Evolutionary conservation across 2,797 vertebrate species (phyloP).

Genomic region (Argyrosomus regius): DNA sequence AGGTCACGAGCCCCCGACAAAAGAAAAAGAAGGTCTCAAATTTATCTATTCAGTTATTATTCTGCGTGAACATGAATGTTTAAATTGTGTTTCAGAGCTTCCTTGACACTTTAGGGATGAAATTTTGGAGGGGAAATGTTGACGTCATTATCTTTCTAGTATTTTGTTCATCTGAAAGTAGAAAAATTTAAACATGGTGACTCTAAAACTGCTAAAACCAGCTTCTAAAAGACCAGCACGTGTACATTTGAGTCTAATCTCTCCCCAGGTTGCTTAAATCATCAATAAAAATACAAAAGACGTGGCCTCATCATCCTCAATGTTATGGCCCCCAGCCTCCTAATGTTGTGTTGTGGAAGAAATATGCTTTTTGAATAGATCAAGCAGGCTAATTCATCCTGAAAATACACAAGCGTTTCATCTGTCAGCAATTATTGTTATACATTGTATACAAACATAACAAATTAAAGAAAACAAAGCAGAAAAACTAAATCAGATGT

Average conservation of each 20-base stretch:
- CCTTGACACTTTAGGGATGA: not conserved
- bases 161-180: not conserved
- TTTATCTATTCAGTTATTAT: not conserved
- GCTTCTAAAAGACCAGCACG: not conserved
- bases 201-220: not conserved
- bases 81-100: not conserved
- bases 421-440: too few relatives aligned
- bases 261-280: too few relatives aligned
- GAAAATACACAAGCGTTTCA: too few relatives aligned
- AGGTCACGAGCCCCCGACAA: not conserved
- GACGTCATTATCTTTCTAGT: not conserved
- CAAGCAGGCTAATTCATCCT: too few relatives aligned
- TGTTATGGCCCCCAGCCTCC: not conserved
- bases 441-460: not conserved
- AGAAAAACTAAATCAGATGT: not conserved
- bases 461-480: not conserved
- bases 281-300: too few relatives aligned
- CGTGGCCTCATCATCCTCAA: too few relatives aligned
- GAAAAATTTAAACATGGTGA: not conserved
- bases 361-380: too few relatives aligned
- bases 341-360: too few relatives aligned
- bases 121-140: not conserved
- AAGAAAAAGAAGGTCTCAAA: too few relatives aligned
- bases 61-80: not conserved
- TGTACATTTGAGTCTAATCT: not conserved